Conservation (phyloP, 2,113 vertebrate species). For the Romanogobio albipinnatus region DNA sequence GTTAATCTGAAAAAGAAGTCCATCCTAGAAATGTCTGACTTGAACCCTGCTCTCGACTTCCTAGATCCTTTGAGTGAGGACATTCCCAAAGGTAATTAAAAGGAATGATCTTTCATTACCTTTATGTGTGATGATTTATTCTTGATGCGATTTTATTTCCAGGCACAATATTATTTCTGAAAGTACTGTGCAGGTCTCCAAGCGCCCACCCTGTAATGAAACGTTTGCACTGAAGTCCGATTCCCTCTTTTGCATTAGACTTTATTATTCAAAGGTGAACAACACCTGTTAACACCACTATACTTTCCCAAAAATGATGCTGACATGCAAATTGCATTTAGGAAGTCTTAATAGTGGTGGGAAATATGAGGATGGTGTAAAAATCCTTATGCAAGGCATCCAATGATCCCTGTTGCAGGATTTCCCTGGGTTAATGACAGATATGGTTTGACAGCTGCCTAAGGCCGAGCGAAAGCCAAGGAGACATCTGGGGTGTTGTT, state of each 20-base stretch:
- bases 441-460: constrained; percentile 41
- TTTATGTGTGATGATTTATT: neutral
- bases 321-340: constrained; percentile 33
- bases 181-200: neutral
- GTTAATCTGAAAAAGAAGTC: constrained; percentile 81
- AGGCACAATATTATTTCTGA: constrained; percentile 18
- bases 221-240: neutral
- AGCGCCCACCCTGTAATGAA: constrained; percentile 3
- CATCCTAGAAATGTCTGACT: constrained; percentile 81
- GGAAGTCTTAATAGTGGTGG: constrained; percentile 19
- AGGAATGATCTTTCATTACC: neutral
- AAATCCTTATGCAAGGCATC: constrained; percentile 12
- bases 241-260: neutral
- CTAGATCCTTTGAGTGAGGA: constrained; percentile 89
- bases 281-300: constrained; percentile 32
- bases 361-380: constrained; percentile 38
- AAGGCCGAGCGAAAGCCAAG: constrained; percentile 28
- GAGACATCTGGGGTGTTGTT: constrained; percentile 30
- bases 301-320: constrained; percentile 21
- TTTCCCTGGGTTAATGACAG: constrained; percentile 39
- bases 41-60: constrained; percentile 88
- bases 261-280: constrained; percentile 12
- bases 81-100: constrained; percentile 83
- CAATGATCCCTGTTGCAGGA: constrained; percentile 33
- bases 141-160: neutral